Evolutionary conservation across 2,797 vertebrate species (phyloP), one percentile per base, ranked within the genome.

Genomic region (Scolopax bukidnonensis): DNA sequence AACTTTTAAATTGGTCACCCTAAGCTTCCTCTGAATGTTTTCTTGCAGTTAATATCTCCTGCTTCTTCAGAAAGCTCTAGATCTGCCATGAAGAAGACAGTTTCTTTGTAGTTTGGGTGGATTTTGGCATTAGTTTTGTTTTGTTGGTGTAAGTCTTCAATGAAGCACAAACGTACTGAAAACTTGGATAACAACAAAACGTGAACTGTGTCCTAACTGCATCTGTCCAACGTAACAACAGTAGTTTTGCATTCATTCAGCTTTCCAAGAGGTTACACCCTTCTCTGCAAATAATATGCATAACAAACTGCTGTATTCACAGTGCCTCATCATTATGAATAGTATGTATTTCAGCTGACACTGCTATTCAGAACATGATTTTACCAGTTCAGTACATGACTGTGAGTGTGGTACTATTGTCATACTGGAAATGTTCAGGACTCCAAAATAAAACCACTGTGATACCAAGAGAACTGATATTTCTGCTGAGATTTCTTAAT

Each of bases 201-300:
- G 7, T 89, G 89, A 97, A 43, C 77, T 93, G 74, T 93, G 79
- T 95, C 91, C 78, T 41, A 79, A 14, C 77, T 2, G 0, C 84
- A 78, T 81, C 79, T 95, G 86, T 43, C 68, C 60, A 83, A 93
- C 79, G 63, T 15, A 83, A 27, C 23, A 65, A 14, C n/a, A 50
- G 40, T 43, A 69, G 59, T 60, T 95, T 74, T 11, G 23, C 24
- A 60, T 88, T 53, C 69, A 70, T 77, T 89, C 68, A 83, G 84
- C 76, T 90, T 92, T 90, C 56, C 65, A 87, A 69, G 94, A 89
- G 63, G 53, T 93, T 92, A 59, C 27, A 64, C 88, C 84, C 75
- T 56, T 63, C 77, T 53, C 63, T 94, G 92, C 90, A 74, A 75
- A 76, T 76, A 78, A 93, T 40, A 53, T 70, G 69, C 68, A 65